These are phyloP conservation scores for Danio aesculapii DNA, from an alignment of 2,797 vertebrate genomes.

Conservation along the genomic window DNA sequence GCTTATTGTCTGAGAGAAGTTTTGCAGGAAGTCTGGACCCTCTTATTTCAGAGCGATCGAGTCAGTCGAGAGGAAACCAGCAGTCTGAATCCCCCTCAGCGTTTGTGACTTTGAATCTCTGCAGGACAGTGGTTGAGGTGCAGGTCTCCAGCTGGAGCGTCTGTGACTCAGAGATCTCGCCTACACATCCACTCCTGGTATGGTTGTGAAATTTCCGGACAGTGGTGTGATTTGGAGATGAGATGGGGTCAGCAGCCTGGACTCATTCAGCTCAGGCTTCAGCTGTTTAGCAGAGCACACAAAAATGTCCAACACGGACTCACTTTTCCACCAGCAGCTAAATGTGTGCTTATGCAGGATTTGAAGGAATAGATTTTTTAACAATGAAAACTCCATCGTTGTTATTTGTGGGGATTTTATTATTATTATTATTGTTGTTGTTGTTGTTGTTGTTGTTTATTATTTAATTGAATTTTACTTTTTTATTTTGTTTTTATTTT, in stretches of 20 bases:
- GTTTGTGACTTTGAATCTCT: slow-evolving; percentile 9
- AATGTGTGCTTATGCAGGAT: neutral
- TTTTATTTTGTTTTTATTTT: too few species aligned
- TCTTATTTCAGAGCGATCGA: slow-evolving; percentile 7
- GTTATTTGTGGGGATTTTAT: too few species aligned
- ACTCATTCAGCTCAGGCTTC: slow-evolving; percentile 1
- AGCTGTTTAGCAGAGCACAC: slow-evolving; percentile 35
- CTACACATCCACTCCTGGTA: neutral
- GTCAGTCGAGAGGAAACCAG: slow-evolving; percentile 32
- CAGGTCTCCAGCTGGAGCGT: neutral
- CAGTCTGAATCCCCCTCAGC: slow-evolving; percentile 15
- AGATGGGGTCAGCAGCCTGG: neutral
- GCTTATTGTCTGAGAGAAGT: neutral
- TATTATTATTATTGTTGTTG: too few species aligned
- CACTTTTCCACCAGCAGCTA: neutral
- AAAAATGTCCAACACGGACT: slow-evolving; percentile 17
- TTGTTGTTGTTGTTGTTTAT: too few species aligned
- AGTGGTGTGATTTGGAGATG: slow-evolving; percentile 18
- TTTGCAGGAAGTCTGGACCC: neutral
- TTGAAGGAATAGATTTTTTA: neutral
- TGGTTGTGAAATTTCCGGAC: neutral
- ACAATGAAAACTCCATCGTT: too few species aligned
- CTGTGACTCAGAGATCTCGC: slow-evolving; percentile 1
- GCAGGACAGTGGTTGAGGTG: slow-evolving; percentile 1
- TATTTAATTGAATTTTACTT: too few species aligned